These are phyloP conservation scores for Pyrrhia umbra DNA, from an alignment of 2,888 invertebrate genomes.

Conservation along the genomic window DNA sequence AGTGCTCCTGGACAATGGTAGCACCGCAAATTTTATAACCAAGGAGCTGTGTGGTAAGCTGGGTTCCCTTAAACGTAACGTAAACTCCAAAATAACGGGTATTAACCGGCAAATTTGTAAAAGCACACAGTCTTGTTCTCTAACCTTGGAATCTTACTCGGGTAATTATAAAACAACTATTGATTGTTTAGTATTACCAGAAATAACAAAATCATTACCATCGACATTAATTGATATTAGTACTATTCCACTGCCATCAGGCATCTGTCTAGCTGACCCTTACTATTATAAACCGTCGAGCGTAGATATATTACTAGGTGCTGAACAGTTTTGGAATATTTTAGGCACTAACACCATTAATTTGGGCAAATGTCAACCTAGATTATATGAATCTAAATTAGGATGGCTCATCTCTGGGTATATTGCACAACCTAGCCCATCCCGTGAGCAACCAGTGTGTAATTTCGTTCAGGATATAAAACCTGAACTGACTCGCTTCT, in stretches of 20 bases:
- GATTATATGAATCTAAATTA: conserved; percentile 28
- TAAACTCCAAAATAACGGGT: conserved; percentile 45
- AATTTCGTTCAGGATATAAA: conserved; percentile 5
- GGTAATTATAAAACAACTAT: conserved; percentile 36
- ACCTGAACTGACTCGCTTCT: conserved; percentile 12
- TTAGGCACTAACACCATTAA: conserved; percentile 10
- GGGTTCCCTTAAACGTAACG: conserved; percentile 22
- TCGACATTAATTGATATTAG: conserved; percentile 24
- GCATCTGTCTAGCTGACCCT: conserved; percentile 28
- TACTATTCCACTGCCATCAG: conserved; percentile 20
- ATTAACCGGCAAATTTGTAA: conserved; percentile 41
- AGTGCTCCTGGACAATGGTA: no score
- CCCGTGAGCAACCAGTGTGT: conserved; percentile 5
- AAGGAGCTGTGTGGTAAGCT: conserved; percentile 30
- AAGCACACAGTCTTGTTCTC: conserved; percentile 38
- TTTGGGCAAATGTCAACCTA: conserved; percentile 5
- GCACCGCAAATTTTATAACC: conserved; percentile 7
- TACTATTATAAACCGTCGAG: conserved; percentile 30
- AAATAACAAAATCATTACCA: conserved; percentile 42
- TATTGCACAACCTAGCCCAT: conserved; percentile 14
- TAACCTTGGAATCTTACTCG: conserved; percentile 30
- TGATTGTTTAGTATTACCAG: conserved; percentile 38
- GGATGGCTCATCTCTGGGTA: conserved; percentile 30
- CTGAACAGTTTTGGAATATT: conserved; percentile 18
- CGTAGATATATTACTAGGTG: conserved; percentile 33